Conservation (phyloP, 2,797 vertebrate species). For the Crax fasciolata region DNA sequence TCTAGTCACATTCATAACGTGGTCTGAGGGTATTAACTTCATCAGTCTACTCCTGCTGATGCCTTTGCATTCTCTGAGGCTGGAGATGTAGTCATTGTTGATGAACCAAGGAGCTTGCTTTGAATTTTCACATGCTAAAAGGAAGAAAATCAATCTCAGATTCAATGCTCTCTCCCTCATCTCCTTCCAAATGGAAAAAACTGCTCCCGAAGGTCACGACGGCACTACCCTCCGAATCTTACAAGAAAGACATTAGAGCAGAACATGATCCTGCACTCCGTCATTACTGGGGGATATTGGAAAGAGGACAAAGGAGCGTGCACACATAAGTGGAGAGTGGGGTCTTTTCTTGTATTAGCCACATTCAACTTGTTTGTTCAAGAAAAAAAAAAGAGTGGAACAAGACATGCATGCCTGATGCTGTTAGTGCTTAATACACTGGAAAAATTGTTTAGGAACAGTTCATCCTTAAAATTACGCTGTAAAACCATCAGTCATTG, state of each 20-base stretch:
- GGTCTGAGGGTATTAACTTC: slow-evolving; percentile 61
- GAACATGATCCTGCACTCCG: slow-evolving; percentile 35
- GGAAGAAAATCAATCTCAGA: slow-evolving; percentile 76
- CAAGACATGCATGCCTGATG: slow-evolving; percentile 67
- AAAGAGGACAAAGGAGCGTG: slow-evolving; percentile 51
- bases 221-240: slow-evolving; percentile 72
- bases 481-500: slow-evolving; percentile 35
- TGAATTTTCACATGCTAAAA: slow-evolving; percentile 78
- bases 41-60: slow-evolving; percentile 28
- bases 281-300: slow-evolving; percentile 69
- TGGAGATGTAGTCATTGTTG: slow-evolving; percentile 67
- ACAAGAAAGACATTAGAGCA: slow-evolving; percentile 74
- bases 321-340: slow-evolving; percentile 55
- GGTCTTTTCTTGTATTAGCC: slow-evolving; percentile 58
- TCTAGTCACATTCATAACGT: slow-evolving; percentile 19
- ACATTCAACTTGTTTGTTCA: slow-evolving; percentile 73
- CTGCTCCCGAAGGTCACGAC: slow-evolving; percentile 65
- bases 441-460: slow-evolving; percentile 72
- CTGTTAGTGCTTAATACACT: slow-evolving; percentile 66
- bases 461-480: slow-evolving; percentile 68
- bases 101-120: slow-evolving; percentile 70
- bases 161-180: slow-evolving; percentile 64
- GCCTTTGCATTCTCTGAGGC: slow-evolving; percentile 54
- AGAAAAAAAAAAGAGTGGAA: slow-evolving; percentile 43
- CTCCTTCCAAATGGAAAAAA: slow-evolving; percentile 72